Conservation (phyloP, 1,140 invertebrate species). For the Rhagoletis pomonella region DNA sequence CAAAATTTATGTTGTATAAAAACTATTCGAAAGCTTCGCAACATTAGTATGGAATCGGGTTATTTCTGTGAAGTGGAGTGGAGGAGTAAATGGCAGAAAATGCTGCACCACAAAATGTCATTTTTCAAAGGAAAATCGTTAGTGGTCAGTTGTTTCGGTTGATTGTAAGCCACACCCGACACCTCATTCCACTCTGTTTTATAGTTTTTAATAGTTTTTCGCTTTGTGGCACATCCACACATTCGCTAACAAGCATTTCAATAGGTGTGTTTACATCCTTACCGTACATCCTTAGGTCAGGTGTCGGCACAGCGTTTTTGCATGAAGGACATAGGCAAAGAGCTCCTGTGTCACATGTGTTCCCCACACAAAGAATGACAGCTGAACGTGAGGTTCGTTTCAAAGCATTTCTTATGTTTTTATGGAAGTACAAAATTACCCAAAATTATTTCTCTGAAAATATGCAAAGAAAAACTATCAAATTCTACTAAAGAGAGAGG, state of each 20-base stretch:
- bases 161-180: not conserved
- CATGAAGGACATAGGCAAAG: not conserved
- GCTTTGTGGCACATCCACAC: not conserved
- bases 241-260: not conserved
- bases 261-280: not conserved
- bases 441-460: slow-evolving; percentile 17
- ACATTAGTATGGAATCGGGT: not conserved
- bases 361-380: not conserved
- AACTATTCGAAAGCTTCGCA: slow-evolving; percentile 38
- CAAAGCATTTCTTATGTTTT: not conserved
- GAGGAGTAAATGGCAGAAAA: not conserved
- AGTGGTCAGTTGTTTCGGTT: slow-evolving; percentile 40
- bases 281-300: slow-evolving; percentile 26
- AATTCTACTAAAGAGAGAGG: not conserved
- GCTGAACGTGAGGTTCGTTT: not conserved
- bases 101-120: slow-evolving; percentile 38
- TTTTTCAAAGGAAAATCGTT: slow-evolving; percentile 49
- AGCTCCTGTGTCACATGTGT: slow-evolving; percentile 23
- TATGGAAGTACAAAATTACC: not conserved
- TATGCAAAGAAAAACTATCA: not conserved
- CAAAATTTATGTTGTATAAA: slow-evolving; percentile 44
- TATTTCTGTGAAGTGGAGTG: not conserved
- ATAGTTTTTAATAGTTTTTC: slow-evolving; percentile 31
- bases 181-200: slow-evolving; percentile 48
- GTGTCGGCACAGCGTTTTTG: not conserved